Base-by-base conservation (phyloP, 2,888 invertebrate species). In the Cataglyphis altisquamis region DNA sequence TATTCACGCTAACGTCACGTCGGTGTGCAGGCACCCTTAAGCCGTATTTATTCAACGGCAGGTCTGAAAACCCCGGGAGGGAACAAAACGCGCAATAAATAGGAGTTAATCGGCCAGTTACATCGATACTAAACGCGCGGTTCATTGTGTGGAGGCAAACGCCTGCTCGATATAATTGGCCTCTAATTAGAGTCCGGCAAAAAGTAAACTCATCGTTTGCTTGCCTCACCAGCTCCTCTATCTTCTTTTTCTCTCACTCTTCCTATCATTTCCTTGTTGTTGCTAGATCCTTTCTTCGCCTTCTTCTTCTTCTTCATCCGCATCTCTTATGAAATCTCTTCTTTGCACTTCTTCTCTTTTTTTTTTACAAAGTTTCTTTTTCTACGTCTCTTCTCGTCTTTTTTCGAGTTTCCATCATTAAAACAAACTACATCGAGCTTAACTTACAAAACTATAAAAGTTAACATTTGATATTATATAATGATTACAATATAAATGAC, bases 121-220 rank as follows among this genome's bases (percentile, higher is more conserved):
- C 91, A 92, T 92, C 92, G 91, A 93, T 92, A 91, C 92, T 92
- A 92, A 92, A 90, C 88, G 91, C 89, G 89, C 89, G 87, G 89
- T 91, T 91, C 92, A 93, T 93, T 93, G 93, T 92, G 92, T 91
- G 90, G 89, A 89, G 91, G 90, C 90, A 91, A 93, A 92, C 93
- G 92, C 92, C 92, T 92, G 92, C 92, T 91, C 92, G 91, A 92
- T 93, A 93, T 93, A 93, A 93, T 93, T 93, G 93, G 93, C 89
- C 93, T 91, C 92, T 93, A 93, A 93, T 93, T 93, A 93, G 92
- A 91, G 84, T 84, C 87, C 85, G 84, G 85, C 85, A 87, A 89
- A 89, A 89, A 89, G 89, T 90, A 84, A 89, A 90, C 89, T 90
- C 87, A 88, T 86, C 84, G 81, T 82, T 70, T 66, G 86, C 66